phyloP scores from a whole-genome alignment of 2,888 invertebrate genomes.

The Ophonus ardosiacus region DNA sequence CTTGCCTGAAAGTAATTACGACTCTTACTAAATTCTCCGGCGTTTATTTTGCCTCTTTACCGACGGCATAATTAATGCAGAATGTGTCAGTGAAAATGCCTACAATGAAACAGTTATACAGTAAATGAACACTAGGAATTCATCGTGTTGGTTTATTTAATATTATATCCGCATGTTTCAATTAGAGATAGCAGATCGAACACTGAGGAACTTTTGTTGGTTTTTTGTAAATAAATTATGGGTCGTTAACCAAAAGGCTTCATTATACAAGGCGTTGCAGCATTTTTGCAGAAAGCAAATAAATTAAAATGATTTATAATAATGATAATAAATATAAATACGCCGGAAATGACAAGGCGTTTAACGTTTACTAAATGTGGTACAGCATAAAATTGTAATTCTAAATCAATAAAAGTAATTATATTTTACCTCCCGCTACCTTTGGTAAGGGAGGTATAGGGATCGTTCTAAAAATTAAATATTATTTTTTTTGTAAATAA shows the following conservation, averaged over 20 bases:
- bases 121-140: neutral
- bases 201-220: neutral
- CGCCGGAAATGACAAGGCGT: neutral
- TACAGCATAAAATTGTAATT: too few species aligned
- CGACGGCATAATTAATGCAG: neutral
- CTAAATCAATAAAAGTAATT: too few species aligned
- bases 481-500: too few species aligned
- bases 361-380: too few species aligned
- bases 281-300: neutral
- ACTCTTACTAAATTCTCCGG: constrained; percentile 20
- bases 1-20: constrained; percentile 14
- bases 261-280: neutral
- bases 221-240: neutral
- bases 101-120: constrained; percentile 32
- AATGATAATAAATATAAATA: neutral
- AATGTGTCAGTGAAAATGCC: constrained; percentile 13
- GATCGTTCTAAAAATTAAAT: too few species aligned
- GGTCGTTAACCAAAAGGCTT: neutral
- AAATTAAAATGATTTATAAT: neutral
- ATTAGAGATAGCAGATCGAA: neutral
- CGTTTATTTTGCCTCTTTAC: neutral
- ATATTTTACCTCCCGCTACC: too few species aligned
- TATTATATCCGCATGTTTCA: neutral
- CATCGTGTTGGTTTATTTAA: neutral
- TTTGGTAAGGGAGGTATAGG: too few species aligned